Conservation (phyloP, 2,888 invertebrate genomes). For the Amorpha juglandis region DNA sequence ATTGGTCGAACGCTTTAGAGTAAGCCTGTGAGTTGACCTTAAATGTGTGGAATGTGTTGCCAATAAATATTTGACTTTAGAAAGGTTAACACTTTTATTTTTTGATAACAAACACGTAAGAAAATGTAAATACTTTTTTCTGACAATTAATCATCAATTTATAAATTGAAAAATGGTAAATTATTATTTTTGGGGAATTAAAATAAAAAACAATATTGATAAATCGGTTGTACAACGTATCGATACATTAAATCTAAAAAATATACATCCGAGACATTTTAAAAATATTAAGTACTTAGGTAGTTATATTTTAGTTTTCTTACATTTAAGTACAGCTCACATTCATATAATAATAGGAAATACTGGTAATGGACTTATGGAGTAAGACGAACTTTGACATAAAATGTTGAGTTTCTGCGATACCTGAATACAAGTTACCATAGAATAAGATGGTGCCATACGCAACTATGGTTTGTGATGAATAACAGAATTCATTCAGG, state of each 20-base stretch:
- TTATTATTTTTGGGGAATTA: too few species aligned
- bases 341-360: conserved; percentile 6
- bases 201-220: too few species aligned
- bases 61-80: too few species aligned
- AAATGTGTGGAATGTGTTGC: conserved; percentile 23
- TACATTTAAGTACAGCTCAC: conserved; percentile 8
- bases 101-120: too few species aligned
- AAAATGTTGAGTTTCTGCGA: conserved; percentile 44
- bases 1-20: conserved; percentile 71
- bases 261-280: not conserved
- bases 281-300: not conserved
- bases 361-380: conserved; percentile 54
- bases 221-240: too few species aligned
- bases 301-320: not conserved
- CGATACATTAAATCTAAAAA: too few species aligned
- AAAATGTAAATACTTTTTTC: too few species aligned
- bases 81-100: too few species aligned
- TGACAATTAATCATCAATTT: too few species aligned
- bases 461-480: conserved; percentile 56
- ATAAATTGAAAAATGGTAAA: too few species aligned
- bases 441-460: conserved; percentile 81
- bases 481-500: conserved; percentile 25
- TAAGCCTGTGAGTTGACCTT: conserved; percentile 33
- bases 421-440: conserved; percentile 79
- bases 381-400: conserved; percentile 45